Evolutionary conservation across 2,888 invertebrate genomes (phyloP).

Genomic region (Hartigia nigra): DNA sequence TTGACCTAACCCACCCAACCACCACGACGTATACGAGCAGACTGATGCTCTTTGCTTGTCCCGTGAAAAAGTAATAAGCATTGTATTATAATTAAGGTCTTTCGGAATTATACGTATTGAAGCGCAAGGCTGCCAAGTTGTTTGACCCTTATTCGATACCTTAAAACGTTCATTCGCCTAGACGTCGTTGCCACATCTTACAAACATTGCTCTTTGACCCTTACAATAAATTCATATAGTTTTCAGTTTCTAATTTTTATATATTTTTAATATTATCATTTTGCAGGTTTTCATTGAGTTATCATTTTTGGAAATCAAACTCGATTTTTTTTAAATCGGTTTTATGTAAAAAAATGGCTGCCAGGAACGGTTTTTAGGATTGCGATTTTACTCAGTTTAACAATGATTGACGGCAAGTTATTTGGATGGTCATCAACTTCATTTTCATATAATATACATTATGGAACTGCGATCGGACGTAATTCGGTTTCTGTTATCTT

Average conservation of each 20-base stretch:
- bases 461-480: too few relatives aligned
- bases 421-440: background rate
- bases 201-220: background rate
- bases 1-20: conserved; percentile 47
- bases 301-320: background rate
- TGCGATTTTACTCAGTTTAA: background rate
- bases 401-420: background rate
- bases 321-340: background rate
- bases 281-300: background rate
- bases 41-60: conserved; percentile 43
- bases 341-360: background rate
- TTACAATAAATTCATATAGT: background rate
- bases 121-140: background rate
- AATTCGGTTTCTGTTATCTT: too few relatives aligned
- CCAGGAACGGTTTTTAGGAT: background rate
- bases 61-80: conserved; percentile 27
- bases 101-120: conserved; percentile 13
- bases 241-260: too few relatives aligned
- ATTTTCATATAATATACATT: background rate
- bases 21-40: conserved; percentile 38
- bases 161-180: background rate
- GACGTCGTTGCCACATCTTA: background rate
- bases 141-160: conserved; percentile 5
- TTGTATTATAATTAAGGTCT: conserved; percentile 37
- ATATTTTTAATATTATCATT: too few relatives aligned